A percentile compares a stretch with the other conserved stretches of the same genome.
These are phyloP conservation scores for Epinotia ramella DNA, from an alignment of 2,888 invertebrate species.

Conservation along the genomic window DNA sequence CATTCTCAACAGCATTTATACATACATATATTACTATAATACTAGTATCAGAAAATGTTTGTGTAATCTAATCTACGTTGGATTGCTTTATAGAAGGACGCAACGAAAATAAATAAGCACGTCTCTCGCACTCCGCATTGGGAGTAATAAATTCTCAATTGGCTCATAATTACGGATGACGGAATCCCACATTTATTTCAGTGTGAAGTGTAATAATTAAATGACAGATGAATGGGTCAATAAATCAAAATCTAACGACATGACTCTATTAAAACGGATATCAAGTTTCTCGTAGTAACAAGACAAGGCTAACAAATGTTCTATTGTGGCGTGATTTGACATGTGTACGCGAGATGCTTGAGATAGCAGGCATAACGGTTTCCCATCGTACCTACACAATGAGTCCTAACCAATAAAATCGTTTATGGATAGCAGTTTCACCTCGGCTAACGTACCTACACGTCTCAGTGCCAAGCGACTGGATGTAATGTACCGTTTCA, in stretches of 20 bases:
- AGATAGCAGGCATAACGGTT: constrained; percentile 39
- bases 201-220: constrained; percentile 49
- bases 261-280: constrained; percentile 34
- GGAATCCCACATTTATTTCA: constrained; percentile 7
- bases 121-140: neutral
- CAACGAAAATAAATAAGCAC: constrained; percentile 13
- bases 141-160: constrained; percentile 20
- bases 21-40: constrained; percentile 14
- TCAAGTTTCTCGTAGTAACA: constrained; percentile 38
- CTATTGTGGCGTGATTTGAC: constrained; percentile 52
- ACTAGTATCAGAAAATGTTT: constrained; percentile 20
- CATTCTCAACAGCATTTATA: constrained; percentile 10
- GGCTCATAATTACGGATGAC: constrained; percentile 24
- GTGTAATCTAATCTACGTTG: constrained; percentile 21
- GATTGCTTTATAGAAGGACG: constrained; percentile 11
- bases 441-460: constrained; percentile 30
- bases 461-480: constrained; percentile 27
- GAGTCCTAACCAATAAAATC: constrained; percentile 39
- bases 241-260: constrained; percentile 50
- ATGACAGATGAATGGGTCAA: constrained; percentile 52
- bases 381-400: constrained; percentile 31
- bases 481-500: constrained; percentile 31
- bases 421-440: constrained; percentile 40
- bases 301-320: constrained; percentile 46
- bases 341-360: constrained; percentile 39